A percentile compares a stretch with the other conserved stretches of the same genome.
These are phyloP conservation scores for Patiria miniata DNA, from an alignment of 35 echinoderm and acorn worm species.

Conservation along the genomic window DNA sequence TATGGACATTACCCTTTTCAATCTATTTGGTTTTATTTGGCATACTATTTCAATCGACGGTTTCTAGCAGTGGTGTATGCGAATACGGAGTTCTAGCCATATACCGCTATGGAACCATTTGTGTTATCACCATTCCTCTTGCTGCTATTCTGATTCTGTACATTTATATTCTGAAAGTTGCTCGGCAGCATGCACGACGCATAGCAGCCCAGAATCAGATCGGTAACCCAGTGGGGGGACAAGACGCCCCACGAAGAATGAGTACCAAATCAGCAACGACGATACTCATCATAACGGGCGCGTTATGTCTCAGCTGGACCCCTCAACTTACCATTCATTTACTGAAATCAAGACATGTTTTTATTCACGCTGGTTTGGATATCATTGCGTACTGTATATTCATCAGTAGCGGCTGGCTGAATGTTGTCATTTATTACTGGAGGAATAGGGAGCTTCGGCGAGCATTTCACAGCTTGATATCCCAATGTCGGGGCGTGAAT, in stretches of 20 bases:
- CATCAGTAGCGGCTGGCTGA: too few species aligned
- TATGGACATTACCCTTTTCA: background rate
- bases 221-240: background rate
- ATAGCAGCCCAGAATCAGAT: background rate
- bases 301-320: constrained; percentile 16
- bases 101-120: too few species aligned
- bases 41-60: too few species aligned
- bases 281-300: background rate
- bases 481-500: too few species aligned
- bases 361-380: background rate
- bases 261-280: constrained; percentile 5
- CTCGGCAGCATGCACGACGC: background rate
- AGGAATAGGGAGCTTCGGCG: too few species aligned
- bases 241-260: background rate
- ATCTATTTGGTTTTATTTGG: background rate
- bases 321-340: background rate
- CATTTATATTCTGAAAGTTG: background rate
- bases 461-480: too few species aligned
- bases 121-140: background rate
- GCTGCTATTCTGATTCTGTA: background rate
- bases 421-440: too few species aligned
- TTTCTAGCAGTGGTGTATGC: too few species aligned
- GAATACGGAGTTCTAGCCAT: too few species aligned
- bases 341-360: background rate
- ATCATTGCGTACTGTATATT: background rate